Evolutionary conservation across 53 echinoderm and acorn worm genomes (phyloP).

Genomic region (Henricia sp.): DNA sequence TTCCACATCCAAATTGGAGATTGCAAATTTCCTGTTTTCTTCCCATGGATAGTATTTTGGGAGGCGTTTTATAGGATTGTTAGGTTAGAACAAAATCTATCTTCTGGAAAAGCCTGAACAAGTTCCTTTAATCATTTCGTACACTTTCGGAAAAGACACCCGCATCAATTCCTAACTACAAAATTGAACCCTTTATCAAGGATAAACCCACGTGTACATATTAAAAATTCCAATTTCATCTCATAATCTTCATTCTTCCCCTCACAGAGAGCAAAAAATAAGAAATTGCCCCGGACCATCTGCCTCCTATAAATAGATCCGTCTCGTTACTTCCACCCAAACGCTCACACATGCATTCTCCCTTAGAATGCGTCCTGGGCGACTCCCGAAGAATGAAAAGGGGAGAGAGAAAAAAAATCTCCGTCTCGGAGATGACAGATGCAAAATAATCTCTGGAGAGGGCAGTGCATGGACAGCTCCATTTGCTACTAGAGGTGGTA

Average conservation of each 20-base stretch:
- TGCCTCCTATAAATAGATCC: constrained; percentile 51
- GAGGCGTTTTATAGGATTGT: too few species aligned
- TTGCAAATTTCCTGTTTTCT: too few species aligned
- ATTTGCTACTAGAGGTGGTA: constrained; percentile 53
- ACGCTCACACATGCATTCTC: background rate
- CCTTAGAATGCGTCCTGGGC: background rate
- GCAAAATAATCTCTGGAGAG: constrained; percentile 22
- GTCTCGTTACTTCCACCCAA: constrained; percentile 21
- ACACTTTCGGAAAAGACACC: too few species aligned
- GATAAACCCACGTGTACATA: too few species aligned
- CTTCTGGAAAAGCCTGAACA: too few species aligned
- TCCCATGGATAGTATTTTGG: too few species aligned
- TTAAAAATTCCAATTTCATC: too few species aligned
- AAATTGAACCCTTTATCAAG: too few species aligned
- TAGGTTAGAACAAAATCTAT: too few species aligned
- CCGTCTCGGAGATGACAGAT: constrained; percentile 33
- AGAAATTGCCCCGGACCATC: constrained; percentile 42
- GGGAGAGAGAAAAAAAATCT: background rate
- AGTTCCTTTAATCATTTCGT: too few species aligned
- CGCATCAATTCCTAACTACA: too few species aligned
- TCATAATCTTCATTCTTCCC: background rate
- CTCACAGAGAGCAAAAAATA: background rate
- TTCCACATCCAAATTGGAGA: too few species aligned
- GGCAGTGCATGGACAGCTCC: constrained; percentile 31
- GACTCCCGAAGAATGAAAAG: background rate